Evolutionary conservation across 2,113 vertebrate species (phyloP).

Genomic region (Albula goreensis): DNA sequence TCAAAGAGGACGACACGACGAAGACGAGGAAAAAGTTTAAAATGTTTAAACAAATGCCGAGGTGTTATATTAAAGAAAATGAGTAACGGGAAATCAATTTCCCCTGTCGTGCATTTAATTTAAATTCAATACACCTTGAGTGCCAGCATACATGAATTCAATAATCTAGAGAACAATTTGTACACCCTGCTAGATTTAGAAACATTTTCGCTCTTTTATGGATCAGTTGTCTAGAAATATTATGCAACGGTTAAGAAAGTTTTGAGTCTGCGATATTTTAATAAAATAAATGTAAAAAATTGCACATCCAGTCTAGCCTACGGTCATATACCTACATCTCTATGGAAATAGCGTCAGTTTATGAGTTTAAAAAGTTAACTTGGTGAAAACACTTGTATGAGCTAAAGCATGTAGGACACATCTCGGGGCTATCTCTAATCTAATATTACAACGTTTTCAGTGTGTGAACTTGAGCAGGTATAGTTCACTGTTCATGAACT

Average conservation of each 20-base stretch:
- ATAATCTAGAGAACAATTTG: background rate
- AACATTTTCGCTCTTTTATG: background rate
- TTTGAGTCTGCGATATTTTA: background rate
- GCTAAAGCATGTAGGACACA: background rate
- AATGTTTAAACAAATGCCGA: background rate
- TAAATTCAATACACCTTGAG: background rate
- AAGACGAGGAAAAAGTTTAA: background rate
- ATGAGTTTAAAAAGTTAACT: background rate
- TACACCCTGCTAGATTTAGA: background rate
- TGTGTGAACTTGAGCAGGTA: background rate
- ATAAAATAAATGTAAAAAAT: background rate
- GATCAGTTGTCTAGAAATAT: background rate
- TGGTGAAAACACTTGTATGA: background rate
- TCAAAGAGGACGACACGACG: background rate
- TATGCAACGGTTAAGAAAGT: constrained; percentile 1
- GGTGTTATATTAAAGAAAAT: background rate
- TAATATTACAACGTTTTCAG: background rate
- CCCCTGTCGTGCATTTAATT: background rate
- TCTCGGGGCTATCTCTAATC: background rate
- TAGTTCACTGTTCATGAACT: background rate
- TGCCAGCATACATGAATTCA: background rate
- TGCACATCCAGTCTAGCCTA: background rate
- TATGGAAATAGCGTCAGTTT: background rate
- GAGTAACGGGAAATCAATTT: background rate
- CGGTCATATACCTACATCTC: background rate